Evolutionary conservation across 2,797 vertebrate genomes (phyloP), one percentile per base, ranked within the genome.

Genomic region (Stomatorhinus walkeri): DNA sequence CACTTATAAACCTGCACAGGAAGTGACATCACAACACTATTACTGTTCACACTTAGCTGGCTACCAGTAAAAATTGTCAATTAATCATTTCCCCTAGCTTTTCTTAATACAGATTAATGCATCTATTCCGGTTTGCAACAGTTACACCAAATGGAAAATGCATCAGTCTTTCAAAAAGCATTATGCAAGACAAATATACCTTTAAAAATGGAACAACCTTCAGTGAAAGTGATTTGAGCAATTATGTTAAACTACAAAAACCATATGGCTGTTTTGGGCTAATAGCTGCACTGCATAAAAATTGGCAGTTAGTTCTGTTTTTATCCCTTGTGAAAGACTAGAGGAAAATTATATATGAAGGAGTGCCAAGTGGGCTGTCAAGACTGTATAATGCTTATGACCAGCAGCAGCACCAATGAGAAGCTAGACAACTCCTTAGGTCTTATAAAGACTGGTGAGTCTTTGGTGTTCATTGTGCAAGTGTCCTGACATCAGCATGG

Each of bases 311-410:
- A 3, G 72, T 79, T 79, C 40, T 46, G 72, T 79, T 40, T 79
- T 79, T 14, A 79, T 46, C 16, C 5, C 72, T 43, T 43, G 32
- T 40, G 19, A 36, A 46, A 79, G 72, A 79, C 36, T n/a, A 40
- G n/a, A 46, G 72, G 19, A 79, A 79, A 79, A 40, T 40, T 19
- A 9, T 46, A 79, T 3, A 46, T n/a, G 36, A 79, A 43, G 72
- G 8, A 46, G 6, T 46, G 40, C 72, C 36, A 40, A 79, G 72
- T 40, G 72, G 19, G 72, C 72, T 79, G 72, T 43, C 36, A 79
- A 79, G 72, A n/a, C 72, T 79, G 72, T 79, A 79, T 79, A 46
- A 79, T 79, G 40, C 40, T 79, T 14, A 79, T 40, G 72, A 79
- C 72, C 40, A 1, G 0, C 72, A 72, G 28, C 64, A 72, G 72